A percentile compares a stretch with the other conserved stretches of the same genome.
These are phyloP conservation scores for Cacatua alba DNA, from an alignment of 2,113 vertebrate genomes.

Conservation along the genomic window DNA sequence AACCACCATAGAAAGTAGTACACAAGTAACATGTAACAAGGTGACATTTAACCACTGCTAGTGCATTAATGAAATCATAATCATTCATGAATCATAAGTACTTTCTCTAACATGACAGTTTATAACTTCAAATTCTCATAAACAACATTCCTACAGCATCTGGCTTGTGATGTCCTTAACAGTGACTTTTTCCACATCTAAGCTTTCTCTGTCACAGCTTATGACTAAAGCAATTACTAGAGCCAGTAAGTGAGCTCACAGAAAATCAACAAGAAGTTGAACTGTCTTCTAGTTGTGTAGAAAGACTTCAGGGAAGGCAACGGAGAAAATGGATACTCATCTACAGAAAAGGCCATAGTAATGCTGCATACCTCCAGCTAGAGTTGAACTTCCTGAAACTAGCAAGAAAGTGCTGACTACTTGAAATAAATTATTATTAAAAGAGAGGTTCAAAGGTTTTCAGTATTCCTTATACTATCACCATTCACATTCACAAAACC, in stretches of 20 bases:
- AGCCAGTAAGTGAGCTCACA: background rate
- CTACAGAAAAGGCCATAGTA: background rate
- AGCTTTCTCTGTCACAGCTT: background rate
- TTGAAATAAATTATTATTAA: background rate
- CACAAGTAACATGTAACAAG: background rate
- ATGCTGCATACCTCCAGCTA: background rate
- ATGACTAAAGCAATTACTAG: background rate
- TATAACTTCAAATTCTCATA: background rate
- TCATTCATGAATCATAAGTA: background rate
- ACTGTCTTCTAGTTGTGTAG: background rate
- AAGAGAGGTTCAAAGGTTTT: background rate
- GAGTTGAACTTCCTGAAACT: background rate
- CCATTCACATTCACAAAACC: background rate
- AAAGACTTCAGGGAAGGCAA: background rate
- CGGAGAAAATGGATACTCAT: background rate
- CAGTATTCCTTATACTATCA: background rate
- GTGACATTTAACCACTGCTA: background rate
- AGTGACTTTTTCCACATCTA: background rate
- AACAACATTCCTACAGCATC: background rate
- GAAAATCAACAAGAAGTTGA: background rate
- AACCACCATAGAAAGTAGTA: background rate
- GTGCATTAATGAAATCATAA: background rate
- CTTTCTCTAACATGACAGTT: background rate
- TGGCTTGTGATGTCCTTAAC: background rate
- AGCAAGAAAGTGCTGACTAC: background rate